Evolutionary conservation across 2,797 vertebrate genomes (phyloP).

Genomic region (Cheirogaleus major): DNA sequence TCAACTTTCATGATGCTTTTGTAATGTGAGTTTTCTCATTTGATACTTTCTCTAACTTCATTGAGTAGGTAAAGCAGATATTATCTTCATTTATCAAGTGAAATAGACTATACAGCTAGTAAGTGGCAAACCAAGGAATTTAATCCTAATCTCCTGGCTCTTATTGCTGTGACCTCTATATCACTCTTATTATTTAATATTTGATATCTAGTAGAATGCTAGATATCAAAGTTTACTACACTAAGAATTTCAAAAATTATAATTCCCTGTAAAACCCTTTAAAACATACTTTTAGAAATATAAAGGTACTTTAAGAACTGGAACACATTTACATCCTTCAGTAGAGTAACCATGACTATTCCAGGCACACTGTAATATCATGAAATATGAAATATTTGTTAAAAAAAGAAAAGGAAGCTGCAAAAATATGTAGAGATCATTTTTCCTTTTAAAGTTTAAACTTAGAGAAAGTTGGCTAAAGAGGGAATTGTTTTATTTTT

Average conservation of each 20-base stretch:
- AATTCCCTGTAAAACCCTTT: not conserved
- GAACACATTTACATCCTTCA: not conserved
- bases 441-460: constrained; percentile 29
- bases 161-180: not conserved
- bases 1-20: constrained; percentile 16
- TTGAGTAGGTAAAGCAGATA: not conserved
- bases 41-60: not conserved
- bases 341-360: not conserved
- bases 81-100: not conserved
- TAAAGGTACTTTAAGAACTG: not conserved
- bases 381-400: constrained; percentile 7
- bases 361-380: not conserved
- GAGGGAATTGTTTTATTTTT: constrained; percentile 27
- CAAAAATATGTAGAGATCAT: not conserved
- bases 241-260: constrained; percentile 7
- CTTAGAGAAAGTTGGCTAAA: not conserved
- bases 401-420: not conserved
- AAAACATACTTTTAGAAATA: constrained; percentile 30
- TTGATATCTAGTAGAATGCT: not conserved
- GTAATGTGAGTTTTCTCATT: not conserved
- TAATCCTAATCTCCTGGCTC: not conserved
- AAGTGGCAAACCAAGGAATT: not conserved
- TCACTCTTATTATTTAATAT: constrained; percentile 6
- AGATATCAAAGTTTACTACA: not conserved
- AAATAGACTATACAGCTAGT: not conserved